A percentile compares a stretch with the other conserved stretches of the same genome.
These are phyloP conservation scores for Oryzias curvinotus DNA, from an alignment of 2,113 vertebrate species.

Conservation along the genomic window DNA sequence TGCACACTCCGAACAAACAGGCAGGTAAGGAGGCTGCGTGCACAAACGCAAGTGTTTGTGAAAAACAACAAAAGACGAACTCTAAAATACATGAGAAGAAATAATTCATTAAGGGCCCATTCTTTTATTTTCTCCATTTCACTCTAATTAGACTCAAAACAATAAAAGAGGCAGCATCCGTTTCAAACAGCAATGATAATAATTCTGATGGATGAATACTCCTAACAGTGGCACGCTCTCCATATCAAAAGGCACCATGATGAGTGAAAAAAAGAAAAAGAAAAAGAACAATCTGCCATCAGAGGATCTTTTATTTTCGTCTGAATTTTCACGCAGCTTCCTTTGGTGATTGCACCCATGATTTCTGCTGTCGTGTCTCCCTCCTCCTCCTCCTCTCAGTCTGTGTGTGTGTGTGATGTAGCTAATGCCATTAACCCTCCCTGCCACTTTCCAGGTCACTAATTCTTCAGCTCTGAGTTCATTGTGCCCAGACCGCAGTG, in stretches of 20 bases:
- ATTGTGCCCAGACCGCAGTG: slow-evolving; percentile 95
- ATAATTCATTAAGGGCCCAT: slow-evolving; percentile 70
- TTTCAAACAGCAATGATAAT: slow-evolving; percentile 61
- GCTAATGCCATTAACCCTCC: slow-evolving; percentile 89
- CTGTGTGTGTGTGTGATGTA: slow-evolving; percentile 77
- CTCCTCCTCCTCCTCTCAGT: slow-evolving; percentile 54
- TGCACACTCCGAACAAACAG: not conserved
- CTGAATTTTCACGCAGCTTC: slow-evolving; percentile 50
- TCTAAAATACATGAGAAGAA: slow-evolving; percentile 62
- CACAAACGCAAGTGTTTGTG: slow-evolving; percentile 16
- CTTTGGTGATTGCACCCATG: slow-evolving; percentile 31
- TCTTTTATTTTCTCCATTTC: slow-evolving; percentile 61
- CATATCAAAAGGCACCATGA: slow-evolving; percentile 51
- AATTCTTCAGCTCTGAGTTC: slow-evolving; percentile 99
- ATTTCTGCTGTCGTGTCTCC: slow-evolving; percentile 24
- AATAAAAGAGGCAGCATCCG: slow-evolving; percentile 62
- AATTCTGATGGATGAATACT: slow-evolving; percentile 59
- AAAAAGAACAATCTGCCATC: slow-evolving; percentile 60
- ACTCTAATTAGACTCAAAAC: slow-evolving; percentile 74
- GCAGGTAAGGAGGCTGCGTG: slow-evolving; percentile 32
- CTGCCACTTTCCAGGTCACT: slow-evolving; percentile 98
- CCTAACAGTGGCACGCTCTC: slow-evolving; percentile 35
- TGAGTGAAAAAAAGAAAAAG: slow-evolving; percentile 35
- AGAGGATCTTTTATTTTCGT: slow-evolving; percentile 50
- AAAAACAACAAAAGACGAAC: slow-evolving; percentile 58